Evolutionary conservation across 30 jellyfish, hydroid and myxozoan species (phyloP), one percentile per base, ranked within the genome.

Genomic region (Cassiopea xamachana): DNA sequence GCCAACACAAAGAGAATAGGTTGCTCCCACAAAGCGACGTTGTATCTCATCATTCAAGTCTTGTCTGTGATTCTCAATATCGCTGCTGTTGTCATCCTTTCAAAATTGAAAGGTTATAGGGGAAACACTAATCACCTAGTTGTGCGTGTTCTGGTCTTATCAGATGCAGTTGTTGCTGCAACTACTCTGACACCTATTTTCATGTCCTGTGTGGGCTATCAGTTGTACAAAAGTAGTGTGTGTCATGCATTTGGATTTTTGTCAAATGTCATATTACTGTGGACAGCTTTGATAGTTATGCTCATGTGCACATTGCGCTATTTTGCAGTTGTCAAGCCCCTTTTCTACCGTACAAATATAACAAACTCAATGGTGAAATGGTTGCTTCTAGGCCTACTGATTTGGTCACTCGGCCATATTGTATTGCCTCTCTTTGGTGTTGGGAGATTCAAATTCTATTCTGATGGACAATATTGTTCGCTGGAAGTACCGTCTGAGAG

Each of bases 221-320:
- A 48, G 43, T 55, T 73, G 60, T 51, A 19, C 61, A 55, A 80
- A 8, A 83, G 86, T 12, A 60, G 3, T 1, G 74, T 61, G 13
- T 92, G 98, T 62, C 81, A 83, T 7, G 90, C 83, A 18, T 86
- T 87, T 15, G 98, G 98, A 8, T 80, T 68, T 87, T 39, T 87
- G 13, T 92, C 98, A 39, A 85, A 94, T 2, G 91, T 87, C 76
- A 71, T 92, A 46, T 76, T 92, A 47, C 68, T 86, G 58, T 92
- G 98, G 93, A 62, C 98, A 8, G 94, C 87, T 9, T 59, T 92
- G 13, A 73, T 92, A 27, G 91, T 92, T n/a, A 69, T 92, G 61
- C 82, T 92, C 1, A 77, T 92, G 85, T 92, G 95, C 62, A 69
- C 85, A 39, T 12, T 92, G 90, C 84, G 98, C 17, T 92, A 92